These are phyloP conservation scores for Oxygymnocypris stewartii DNA, from an alignment of 2,113 vertebrate genomes.

Conservation along the genomic window DNA sequence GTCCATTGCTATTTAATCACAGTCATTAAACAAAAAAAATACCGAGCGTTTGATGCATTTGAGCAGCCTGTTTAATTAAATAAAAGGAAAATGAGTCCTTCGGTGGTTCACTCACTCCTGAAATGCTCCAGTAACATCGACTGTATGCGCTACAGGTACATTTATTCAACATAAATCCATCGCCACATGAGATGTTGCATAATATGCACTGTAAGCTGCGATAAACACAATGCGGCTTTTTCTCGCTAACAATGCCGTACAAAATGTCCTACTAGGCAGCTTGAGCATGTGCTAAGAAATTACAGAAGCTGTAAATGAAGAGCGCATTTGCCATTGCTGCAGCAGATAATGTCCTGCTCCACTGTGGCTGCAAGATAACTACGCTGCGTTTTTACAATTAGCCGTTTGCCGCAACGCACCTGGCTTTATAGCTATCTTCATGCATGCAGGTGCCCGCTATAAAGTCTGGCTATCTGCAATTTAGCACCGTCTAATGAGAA, in stretches of 20 bases:
- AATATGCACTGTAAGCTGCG: not conserved
- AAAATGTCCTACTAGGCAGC: not conserved
- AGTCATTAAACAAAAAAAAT: not conserved
- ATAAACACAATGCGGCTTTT: not conserved
- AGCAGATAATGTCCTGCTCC: not conserved
- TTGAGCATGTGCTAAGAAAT: conserved; percentile 21
- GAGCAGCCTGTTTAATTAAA: not conserved
- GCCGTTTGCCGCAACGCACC: not conserved
- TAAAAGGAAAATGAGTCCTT: not conserved
- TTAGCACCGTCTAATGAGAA: conserved; percentile 50
- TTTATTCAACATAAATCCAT: not conserved
- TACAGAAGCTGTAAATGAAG: conserved; percentile 48
- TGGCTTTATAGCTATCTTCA: conserved; percentile 43
- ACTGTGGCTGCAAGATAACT: conserved; percentile 42
- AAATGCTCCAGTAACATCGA: not conserved
- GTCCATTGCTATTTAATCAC: not conserved
- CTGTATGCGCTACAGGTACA: not conserved
- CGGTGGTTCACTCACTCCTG: not conserved
- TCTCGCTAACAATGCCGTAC: not conserved
- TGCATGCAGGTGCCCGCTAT: not conserved
- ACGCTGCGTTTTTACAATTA: not conserved
- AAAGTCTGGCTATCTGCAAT: conserved; percentile 49
- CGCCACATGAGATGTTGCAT: conserved; percentile 3
- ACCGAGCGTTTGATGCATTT: not conserved
- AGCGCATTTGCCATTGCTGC: conserved; percentile 35